Evolutionary conservation across 2,888 invertebrate species (phyloP), one percentile per base, ranked within the genome.

Genomic region (Argyresthia albistria): DNA sequence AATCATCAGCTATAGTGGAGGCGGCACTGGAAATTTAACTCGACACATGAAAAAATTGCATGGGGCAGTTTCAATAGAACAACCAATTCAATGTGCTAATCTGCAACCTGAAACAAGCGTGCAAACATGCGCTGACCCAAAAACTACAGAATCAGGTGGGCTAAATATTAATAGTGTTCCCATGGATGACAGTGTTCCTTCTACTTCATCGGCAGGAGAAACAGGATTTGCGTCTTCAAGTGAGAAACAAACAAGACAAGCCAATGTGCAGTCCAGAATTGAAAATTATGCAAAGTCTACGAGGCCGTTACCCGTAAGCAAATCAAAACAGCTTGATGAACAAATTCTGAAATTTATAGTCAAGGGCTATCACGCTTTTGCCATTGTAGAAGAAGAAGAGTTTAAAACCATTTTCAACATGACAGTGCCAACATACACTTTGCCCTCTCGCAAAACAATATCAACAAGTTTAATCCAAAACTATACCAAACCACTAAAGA

Each of bases 21-120:
- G 56, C 12, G 53, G 49, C 45, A 51, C 52, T 36, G 54, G 56
- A 47, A 56, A 53, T 53, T 53, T 54, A 49, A 50, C 15, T n/a
- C 51, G 54, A 35, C 56, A 56, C 12, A 53, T 56, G 46, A 56
- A 53, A 50, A 56, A 53, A 49, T n/a, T 52, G 9, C 55, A 55
- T 45, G 52, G 46, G 1, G 53, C 54, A 43, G 46, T 57, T 11
- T 49, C 55, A 10, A 54, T 54, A 14, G 54, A 55, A 14, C 43
- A 52, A 15, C 45, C 45, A 45, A 45, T 45, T 42, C 42, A 42
- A 42, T 42, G 42, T 42, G 9, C 12, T 42, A 42, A 45, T 15
- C 45, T 45, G 15, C 15, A 45, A 37, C 37, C 15, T 36, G 14
- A 37, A 37, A 15, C 48, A 10, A 25, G 35, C 8, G 25, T 25